phyloP scores from a whole-genome alignment of 1,140 invertebrate genomes.

The Diorhabda carinulata region DNA sequence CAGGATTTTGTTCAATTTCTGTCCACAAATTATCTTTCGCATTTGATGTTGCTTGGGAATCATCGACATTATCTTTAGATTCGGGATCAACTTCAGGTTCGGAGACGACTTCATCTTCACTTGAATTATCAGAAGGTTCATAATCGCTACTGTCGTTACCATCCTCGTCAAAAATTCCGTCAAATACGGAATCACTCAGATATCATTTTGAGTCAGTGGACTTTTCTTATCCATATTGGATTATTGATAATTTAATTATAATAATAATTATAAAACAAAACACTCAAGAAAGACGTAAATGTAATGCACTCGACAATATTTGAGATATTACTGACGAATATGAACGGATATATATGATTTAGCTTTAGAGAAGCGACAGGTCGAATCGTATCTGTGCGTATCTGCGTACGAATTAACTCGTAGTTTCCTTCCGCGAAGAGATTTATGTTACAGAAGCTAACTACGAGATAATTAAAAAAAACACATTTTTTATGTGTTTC shows the following conservation, averaged over 20 bases:
- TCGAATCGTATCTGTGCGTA: not conserved
- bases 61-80: conserved; percentile 20
- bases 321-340: too few relatives aligned
- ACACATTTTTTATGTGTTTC: too few relatives aligned
- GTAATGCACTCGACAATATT: too few relatives aligned
- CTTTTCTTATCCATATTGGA: conserved; percentile 14
- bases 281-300: too few relatives aligned
- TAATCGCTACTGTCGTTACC: conserved; percentile 26
- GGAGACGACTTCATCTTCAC: conserved; percentile 21
- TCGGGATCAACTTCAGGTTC: conserved; percentile 28
- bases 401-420: conserved; percentile 18
- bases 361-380: not conserved
- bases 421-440: conserved; percentile 32
- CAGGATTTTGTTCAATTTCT: too few relatives aligned
- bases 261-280: not conserved
- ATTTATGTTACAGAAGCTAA: conserved; percentile 31
- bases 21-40: too few relatives aligned
- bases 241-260: not conserved
- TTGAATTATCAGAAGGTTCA: conserved; percentile 26
- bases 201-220: conserved; percentile 23
- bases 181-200: conserved; percentile 23
- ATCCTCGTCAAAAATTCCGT: conserved; percentile 18
- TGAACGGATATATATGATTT: not conserved
- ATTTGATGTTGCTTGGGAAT: too few relatives aligned
- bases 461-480: conserved; percentile 24